These are phyloP conservation scores for Emydura subglobosa DNA, from an alignment of 2,113 vertebrate genomes.

Conservation along the genomic window DNA sequence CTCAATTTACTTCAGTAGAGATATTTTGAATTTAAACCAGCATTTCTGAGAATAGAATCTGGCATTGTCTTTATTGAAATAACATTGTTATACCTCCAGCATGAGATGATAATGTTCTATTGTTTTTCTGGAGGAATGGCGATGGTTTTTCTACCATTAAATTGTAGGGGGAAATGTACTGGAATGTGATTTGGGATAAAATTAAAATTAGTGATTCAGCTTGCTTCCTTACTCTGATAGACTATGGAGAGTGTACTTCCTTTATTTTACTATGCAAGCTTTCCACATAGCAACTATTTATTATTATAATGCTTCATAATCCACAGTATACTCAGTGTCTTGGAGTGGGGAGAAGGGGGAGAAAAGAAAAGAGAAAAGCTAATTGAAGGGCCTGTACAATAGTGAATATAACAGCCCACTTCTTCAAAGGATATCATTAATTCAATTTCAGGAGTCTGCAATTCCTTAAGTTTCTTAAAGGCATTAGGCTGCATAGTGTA, in stretches of 20 bases:
- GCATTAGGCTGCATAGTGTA: neutral
- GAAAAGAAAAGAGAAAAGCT: neutral
- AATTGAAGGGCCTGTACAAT: rapidly evolving
- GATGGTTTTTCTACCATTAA: neutral
- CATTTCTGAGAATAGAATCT: neutral
- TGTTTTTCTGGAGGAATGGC: neutral
- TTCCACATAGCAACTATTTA: neutral
- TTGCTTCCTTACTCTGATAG: neutral
- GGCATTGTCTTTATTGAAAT: neutral
- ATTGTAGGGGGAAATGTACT: neutral
- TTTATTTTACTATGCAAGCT: neutral
- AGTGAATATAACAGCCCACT: neutral
- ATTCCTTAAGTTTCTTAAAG: neutral
- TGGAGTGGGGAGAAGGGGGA: neutral
- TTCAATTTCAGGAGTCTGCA: neutral
- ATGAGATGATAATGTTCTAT: neutral
- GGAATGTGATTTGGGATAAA: neutral
- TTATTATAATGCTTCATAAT: neutral
- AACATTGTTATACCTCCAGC: neutral
- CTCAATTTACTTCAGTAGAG: neutral
- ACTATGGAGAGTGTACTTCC: neutral
- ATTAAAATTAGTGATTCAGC: neutral
- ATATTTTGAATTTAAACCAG: neutral
- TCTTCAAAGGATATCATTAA: neutral
- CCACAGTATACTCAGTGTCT: rapidly evolving